phyloP scores from a whole-genome alignment of 1,140 invertebrate genomes.

The Halotydeus destructor region DNA sequence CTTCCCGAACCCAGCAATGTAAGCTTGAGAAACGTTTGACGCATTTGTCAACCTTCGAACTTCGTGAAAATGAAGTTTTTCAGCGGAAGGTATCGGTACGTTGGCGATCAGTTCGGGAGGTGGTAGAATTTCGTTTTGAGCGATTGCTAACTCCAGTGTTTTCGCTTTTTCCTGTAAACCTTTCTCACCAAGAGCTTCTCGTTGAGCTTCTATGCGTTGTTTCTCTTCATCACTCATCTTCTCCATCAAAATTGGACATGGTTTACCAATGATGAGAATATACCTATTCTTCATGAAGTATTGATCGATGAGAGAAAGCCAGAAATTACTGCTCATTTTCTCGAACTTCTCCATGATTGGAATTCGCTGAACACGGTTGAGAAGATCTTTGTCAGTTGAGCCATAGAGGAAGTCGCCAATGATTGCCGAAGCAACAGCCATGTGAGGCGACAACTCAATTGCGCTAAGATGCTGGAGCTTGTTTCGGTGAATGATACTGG shows the following conservation, averaged over 20 bases:
- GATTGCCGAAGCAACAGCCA: too few relatives aligned
- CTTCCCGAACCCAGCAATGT: too few relatives aligned
- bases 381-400: too few relatives aligned
- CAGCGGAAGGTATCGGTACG: slow-evolving; percentile 42
- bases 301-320: not conserved
- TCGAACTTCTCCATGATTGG: not conserved
- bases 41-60: slow-evolving; percentile 34
- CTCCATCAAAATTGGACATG: slow-evolving; percentile 28
- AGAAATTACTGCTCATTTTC: not conserved
- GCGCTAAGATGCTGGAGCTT: too few relatives aligned
- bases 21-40: too few relatives aligned
- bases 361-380: too few relatives aligned
- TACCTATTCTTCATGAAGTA: not conserved
- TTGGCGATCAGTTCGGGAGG: slow-evolving; percentile 41
- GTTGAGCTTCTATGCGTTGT: slow-evolving; percentile 38
- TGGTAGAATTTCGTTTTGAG: slow-evolving; percentile 44
- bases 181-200: slow-evolving; percentile 35
- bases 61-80: slow-evolving; percentile 43
- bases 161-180: slow-evolving; percentile 38
- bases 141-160: slow-evolving; percentile 40
- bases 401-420: too few relatives aligned
- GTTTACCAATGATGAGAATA: slow-evolving; percentile 26
- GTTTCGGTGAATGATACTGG: too few relatives aligned
- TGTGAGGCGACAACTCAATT: too few relatives aligned
- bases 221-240: slow-evolving; percentile 41